Conservation (phyloP, 2,113 vertebrate species). For the Macquaria australasica region DNA sequence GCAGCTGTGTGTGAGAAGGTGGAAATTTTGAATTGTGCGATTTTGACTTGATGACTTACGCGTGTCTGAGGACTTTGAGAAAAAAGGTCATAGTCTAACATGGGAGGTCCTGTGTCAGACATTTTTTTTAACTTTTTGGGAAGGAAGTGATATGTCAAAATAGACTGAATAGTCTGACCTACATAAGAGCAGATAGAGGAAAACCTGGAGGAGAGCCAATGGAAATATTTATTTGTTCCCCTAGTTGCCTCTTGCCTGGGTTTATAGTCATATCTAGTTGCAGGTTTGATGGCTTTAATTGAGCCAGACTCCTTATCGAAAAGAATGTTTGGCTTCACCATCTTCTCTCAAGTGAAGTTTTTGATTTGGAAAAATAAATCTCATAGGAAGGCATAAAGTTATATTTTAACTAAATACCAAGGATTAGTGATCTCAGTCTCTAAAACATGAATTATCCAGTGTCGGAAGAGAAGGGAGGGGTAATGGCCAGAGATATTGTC, state of each 20-base stretch:
- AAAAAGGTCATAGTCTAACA: constrained; percentile 64
- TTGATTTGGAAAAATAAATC: constrained; percentile 37
- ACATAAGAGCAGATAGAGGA: constrained; percentile 69
- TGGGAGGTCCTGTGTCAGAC: constrained; percentile 61
- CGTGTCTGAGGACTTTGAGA: constrained; percentile 66
- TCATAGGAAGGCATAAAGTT: constrained; percentile 20
- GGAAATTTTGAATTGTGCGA: constrained; percentile 72
- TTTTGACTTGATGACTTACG: constrained; percentile 68
- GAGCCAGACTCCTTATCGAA: constrained; percentile 62
- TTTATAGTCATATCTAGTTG: constrained; percentile 57
- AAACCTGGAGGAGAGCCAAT: constrained; percentile 58
- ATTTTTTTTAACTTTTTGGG: constrained; percentile 52
- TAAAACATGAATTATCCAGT: constrained; percentile 7
- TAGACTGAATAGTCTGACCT: constrained; percentile 68
- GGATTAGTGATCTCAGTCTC: constrained; percentile 8
- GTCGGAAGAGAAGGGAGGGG: neutral
- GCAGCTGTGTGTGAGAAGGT: constrained; percentile 69
- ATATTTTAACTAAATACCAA: constrained; percentile 7
- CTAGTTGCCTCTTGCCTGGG: constrained; percentile 37
- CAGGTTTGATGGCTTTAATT: constrained; percentile 56
- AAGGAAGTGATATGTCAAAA: constrained; percentile 65
- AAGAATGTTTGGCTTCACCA: constrained; percentile 39
- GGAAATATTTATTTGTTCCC: constrained; percentile 70
- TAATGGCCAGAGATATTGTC: neutral
- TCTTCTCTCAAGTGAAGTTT: constrained; percentile 31